These are phyloP conservation scores for Triplophysa rosa DNA, from an alignment of 2,113 vertebrate species.

Conservation along the genomic window DNA sequence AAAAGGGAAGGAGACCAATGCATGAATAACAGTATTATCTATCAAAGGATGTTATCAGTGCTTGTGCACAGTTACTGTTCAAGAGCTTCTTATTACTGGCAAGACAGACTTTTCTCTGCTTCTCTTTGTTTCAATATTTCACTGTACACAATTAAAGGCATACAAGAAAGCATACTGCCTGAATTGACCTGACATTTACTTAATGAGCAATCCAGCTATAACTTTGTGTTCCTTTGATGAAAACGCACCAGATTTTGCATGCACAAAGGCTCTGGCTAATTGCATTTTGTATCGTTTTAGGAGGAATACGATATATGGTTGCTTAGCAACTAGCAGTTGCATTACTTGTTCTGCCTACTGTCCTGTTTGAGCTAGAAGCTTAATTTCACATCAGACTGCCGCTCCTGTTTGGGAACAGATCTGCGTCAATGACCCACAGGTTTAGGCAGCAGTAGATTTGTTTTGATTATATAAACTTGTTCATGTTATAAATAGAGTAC, in stretches of 20 bases:
- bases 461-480: no score
- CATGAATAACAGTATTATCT: constrained; percentile 54
- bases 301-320: neutral
- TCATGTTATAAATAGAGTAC: no score
- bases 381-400: no score
- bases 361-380: neutral
- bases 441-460: no score
- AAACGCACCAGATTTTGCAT: neutral
- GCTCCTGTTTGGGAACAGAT: no score
- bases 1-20: constrained; percentile 41
- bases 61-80: constrained; percentile 57
- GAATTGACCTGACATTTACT: constrained; percentile 22
- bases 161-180: constrained; percentile 43
- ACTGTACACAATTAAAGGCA: constrained; percentile 58
- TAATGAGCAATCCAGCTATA: neutral
- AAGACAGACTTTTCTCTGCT: constrained; percentile 48
- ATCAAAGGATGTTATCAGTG: constrained; percentile 50
- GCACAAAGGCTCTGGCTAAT: constrained; percentile 3
- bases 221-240: neutral
- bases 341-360: neutral
- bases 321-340: neutral
- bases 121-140: constrained; percentile 55
- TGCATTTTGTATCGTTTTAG: neutral
- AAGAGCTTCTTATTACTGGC: constrained; percentile 51
- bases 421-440: no score